Evolutionary conservation across 2,888 invertebrate genomes (phyloP).

Genomic region (Crocallis elinguaria): DNA sequence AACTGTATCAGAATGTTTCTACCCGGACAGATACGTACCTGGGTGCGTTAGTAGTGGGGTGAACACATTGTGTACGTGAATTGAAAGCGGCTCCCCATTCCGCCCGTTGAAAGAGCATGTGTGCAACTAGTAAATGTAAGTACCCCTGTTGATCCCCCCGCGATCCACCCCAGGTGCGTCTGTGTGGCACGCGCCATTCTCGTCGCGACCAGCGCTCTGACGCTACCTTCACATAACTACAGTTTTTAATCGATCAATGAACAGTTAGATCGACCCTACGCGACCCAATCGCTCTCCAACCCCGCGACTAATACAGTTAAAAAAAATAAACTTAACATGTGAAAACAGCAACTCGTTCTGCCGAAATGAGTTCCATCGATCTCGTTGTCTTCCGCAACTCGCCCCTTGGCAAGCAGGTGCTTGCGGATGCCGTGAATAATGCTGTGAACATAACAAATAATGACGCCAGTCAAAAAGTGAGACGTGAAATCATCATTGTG

Average conservation of each 20-base stretch:
- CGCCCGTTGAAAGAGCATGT: conserved; percentile 81
- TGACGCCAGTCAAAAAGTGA: conserved; percentile 61
- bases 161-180: conserved; percentile 79
- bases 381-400: conserved; percentile 86
- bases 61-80: conserved; percentile 42
- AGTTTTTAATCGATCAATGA: conserved; percentile 44
- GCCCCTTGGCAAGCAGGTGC: conserved; percentile 86
- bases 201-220: conserved; percentile 77
- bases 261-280: conserved; percentile 43
- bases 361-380: conserved; percentile 84
- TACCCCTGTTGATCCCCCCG: conserved; percentile 83
- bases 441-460: conserved; percentile 82
- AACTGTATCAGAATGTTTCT: conserved; percentile 23
- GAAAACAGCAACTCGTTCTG: conserved; percentile 64
- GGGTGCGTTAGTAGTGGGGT: conserved; percentile 37
- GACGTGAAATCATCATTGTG: conserved; percentile 83
- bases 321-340: conserved; percentile 74
- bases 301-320: conserved; percentile 59
- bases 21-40: conserved; percentile 35
- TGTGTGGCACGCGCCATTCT: conserved; percentile 83
- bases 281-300: conserved; percentile 50
- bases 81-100: conserved; percentile 66
- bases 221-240: conserved; percentile 67
- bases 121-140: conserved; percentile 81
- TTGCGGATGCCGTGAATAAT: conserved; percentile 87